Evolutionary conservation across 2,888 invertebrate species (phyloP).

Genomic region (Eurytoma californica): DNA sequence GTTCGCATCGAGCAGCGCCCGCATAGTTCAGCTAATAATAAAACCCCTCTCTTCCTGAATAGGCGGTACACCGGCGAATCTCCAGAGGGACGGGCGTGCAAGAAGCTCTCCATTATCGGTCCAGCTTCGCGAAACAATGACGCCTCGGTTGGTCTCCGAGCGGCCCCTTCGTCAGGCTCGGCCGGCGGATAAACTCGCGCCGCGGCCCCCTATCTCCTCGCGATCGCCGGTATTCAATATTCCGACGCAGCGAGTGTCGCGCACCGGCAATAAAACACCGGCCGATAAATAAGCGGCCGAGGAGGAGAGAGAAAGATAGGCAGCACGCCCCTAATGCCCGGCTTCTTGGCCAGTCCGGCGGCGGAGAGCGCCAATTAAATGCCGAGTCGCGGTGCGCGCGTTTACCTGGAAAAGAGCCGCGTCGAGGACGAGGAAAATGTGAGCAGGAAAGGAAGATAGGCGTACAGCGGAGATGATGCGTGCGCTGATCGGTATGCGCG

Average conservation of each 20-base stretch:
- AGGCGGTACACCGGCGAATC: not conserved
- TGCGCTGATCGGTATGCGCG: not conserved
- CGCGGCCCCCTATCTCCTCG: constrained; percentile 13
- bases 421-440: not conserved
- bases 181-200: not conserved
- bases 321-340: constrained; percentile 31
- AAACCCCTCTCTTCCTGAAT: constrained; percentile 32
- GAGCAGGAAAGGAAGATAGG: too few relatives aligned
- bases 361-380: constrained; percentile 33
- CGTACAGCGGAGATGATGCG: not conserved
- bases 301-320: constrained; percentile 17
- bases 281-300: constrained; percentile 46
- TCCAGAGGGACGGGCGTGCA: not conserved
- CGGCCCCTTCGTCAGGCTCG: not conserved
- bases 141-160: not conserved
- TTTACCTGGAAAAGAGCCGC: constrained; percentile 1
- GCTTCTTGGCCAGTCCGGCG: not conserved
- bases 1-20: not conserved
- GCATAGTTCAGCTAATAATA: constrained; percentile 40
- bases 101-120: not conserved
- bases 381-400: not conserved
- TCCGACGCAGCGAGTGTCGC: constrained; percentile 32
- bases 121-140: constrained; percentile 18
- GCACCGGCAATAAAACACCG: constrained; percentile 39
- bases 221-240: constrained; percentile 41